Evolutionary conservation across 2,113 vertebrate species (phyloP), one percentile per base, ranked within the genome.

Genomic region (Lontra canadensis): DNA sequence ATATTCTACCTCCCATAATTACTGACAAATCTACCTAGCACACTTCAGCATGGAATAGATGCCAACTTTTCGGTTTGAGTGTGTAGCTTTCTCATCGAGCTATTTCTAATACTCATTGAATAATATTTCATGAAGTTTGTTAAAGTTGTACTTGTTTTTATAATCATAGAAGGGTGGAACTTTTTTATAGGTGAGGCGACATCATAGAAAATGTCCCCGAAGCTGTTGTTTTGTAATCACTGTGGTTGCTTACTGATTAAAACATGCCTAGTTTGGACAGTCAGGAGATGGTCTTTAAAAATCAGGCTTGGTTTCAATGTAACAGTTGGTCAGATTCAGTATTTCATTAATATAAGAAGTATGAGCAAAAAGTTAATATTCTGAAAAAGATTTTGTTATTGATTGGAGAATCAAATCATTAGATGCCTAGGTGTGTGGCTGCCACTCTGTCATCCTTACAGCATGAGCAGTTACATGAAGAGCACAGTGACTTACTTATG

Each of bases 71-170:
- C 57, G 59, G 57, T 80, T 10, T 94, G 59, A 76, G 47, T 39
- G 6, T 65, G 18, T 57, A 39, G 10, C 73, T 89, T 97, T 87
- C 59, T 63, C 6, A 82, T 65, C 14, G 87, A 93, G 11, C 5
- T 42, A 63, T 95, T 94, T 23, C 21, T 63, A 82, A 36, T 26
- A n/a, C 20, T 84, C 34, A 94, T 14, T 25, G 6, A 94, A 31
- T 36, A 95, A 4, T 86, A 81, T 88, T 94, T 85, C 52, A 95
- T 76, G 21, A 84, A 88, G 20, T 65, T 29, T 61, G 7, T 63
- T 90, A 81, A 91, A 89, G 6, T 83, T 91, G 34, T 49, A 69
- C 82, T 93, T 89, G 6, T 81, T 95, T 87, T 63, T 95, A 80
- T 94, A 90, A 83, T 10, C 39, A 14, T 52, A 73, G 26, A 94